A percentile compares a stretch with the other conserved stretches of the same genome.
Conservation (phyloP, 2,797 vertebrate species). For the Hapalemur alaotrensis region DNA sequence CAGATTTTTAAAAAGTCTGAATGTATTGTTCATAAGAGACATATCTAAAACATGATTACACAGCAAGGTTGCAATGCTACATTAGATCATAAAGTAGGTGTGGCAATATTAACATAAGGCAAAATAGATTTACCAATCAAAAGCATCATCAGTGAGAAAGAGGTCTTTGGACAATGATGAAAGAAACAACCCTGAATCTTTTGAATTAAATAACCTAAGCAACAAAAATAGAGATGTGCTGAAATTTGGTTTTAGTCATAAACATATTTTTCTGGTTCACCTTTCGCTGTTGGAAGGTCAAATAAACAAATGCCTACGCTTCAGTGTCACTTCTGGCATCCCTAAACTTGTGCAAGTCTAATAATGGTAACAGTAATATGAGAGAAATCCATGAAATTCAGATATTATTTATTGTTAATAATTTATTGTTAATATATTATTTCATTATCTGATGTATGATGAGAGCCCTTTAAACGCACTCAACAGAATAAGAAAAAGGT, state of each 20-base stretch:
- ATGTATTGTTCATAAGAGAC: not conserved
- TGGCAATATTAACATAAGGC: not conserved
- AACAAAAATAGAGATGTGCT: not conserved
- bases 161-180: not conserved
- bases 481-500: slow-evolving; percentile 67
- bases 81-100: not conserved
- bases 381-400: not conserved
- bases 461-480: slow-evolving; percentile 91
- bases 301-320: not conserved
- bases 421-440: not conserved
- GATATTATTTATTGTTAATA: not conserved
- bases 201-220: not conserved
- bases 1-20: not conserved
- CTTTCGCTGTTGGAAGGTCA: slow-evolving; percentile 37
- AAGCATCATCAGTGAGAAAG: slow-evolving; percentile 25
- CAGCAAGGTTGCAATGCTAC: slow-evolving; percentile 29
- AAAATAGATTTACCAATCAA: slow-evolving; percentile 7
- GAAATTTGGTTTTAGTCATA: slow-evolving; percentile 24
- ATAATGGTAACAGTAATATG: not conserved
- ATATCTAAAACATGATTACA: not conserved
- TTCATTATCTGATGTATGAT: slow-evolving; percentile 91
- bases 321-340: not conserved
- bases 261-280: not conserved
- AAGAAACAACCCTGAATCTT: not conserved
- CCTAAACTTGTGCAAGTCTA: not conserved